phyloP scores from a whole-genome alignment of 2,888 invertebrate genomes.

The Apomyelois bistriatella region DNA sequence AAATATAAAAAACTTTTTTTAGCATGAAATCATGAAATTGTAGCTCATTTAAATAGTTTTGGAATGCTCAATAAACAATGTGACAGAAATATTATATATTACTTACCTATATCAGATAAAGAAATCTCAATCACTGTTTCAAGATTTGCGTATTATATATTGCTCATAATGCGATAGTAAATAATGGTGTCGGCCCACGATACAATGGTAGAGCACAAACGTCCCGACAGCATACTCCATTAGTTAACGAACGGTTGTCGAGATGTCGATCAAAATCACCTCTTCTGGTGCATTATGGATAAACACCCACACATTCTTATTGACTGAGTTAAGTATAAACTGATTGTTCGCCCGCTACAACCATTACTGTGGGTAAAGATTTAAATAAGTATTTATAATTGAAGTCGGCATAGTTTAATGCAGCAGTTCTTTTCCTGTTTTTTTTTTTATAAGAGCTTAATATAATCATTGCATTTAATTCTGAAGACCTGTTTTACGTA shows the following conservation, averaged over 20 bases:
- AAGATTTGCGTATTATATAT: constrained; percentile 8
- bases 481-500: no score
- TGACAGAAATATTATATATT: no score
- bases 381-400: neutral
- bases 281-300: constrained; percentile 67
- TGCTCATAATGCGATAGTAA: constrained; percentile 4
- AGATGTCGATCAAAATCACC: constrained; percentile 76
- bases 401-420: neutral
- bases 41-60: no score
- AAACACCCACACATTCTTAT: constrained; percentile 66
- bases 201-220: constrained; percentile 46
- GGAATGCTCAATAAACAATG: no score
- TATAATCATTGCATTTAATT: no score
- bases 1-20: no score
- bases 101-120: no score
- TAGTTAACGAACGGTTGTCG: constrained; percentile 78
- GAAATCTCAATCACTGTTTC: neutral
- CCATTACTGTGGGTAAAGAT: neutral
- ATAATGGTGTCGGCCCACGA: constrained; percentile 10
- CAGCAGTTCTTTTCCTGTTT: no score
- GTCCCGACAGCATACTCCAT: constrained; percentile 59
- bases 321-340: constrained; percentile 28
- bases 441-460: no score
- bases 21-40: no score
- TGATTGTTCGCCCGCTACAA: neutral